Conservation (phyloP, 2,113 vertebrate species). For the Penelope pileata region DNA sequence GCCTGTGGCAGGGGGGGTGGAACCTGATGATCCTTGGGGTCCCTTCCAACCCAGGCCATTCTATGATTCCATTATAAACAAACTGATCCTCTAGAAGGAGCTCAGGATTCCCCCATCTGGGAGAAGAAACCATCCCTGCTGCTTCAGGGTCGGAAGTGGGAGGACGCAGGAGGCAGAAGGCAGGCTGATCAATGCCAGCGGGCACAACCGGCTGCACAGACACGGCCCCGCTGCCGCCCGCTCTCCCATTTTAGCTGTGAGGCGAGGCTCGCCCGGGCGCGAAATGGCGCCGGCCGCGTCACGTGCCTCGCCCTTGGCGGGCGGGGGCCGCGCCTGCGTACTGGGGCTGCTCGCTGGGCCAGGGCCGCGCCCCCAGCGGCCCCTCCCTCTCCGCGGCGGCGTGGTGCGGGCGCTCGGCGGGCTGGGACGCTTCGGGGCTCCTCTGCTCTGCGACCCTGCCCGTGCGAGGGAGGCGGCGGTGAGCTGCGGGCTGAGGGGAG, state of each 20-base stretch:
- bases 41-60: too few relatives aligned
- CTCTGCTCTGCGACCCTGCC: neutral
- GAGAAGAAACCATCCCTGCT: neutral
- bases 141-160: too few relatives aligned
- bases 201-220: too few relatives aligned
- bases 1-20: too few relatives aligned
- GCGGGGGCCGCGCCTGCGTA: neutral
- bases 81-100: fast-evolving
- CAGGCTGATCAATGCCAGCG: fast-evolving
- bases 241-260: neutral
- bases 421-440: neutral
- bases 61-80: too few relatives aligned
- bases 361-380: neutral
- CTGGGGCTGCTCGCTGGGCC: neutral
- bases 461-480: neutral
- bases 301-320: neutral
- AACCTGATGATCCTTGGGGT: too few relatives aligned
- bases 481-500: neutral
- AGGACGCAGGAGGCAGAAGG: fast-evolving
- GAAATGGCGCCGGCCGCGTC: neutral
- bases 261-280: neutral
- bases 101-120: too few relatives aligned
- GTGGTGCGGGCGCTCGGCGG: neutral
- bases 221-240: too few relatives aligned
- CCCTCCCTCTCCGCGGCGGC: neutral